Evolutionary conservation across 2,113 vertebrate species (phyloP).

Genomic region (Pseudopodoces humilis): DNA sequence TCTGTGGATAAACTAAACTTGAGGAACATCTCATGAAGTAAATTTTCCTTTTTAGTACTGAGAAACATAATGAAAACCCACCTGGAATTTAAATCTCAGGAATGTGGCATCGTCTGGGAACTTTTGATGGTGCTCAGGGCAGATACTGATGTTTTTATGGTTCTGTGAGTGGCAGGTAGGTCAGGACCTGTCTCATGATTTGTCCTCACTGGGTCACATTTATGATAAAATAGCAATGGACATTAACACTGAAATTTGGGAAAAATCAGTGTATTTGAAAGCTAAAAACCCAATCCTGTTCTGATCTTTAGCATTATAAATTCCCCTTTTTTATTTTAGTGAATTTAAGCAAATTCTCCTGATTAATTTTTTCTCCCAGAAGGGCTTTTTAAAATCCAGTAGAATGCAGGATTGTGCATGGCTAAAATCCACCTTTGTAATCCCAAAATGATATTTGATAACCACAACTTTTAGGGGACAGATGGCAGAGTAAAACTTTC

Average conservation of each 20-base stretch:
- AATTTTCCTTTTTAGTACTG: neutral
- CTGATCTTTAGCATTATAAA: neutral
- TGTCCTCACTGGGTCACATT: neutral
- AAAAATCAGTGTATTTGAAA: neutral
- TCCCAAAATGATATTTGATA: neutral
- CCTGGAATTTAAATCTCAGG: neutral
- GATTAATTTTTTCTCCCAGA: neutral
- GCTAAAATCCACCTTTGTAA: neutral
- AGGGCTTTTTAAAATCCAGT: neutral
- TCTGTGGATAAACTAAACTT: neutral
- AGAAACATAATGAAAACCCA: neutral
- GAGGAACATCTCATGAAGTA: neutral
- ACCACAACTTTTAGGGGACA: neutral
- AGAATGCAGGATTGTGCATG: neutral
- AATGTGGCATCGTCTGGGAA: neutral
- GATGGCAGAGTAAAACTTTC: neutral
- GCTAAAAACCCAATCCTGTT: accelerated
- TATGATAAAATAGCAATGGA: neutral
- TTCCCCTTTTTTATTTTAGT: neutral
- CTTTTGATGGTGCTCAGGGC: neutral
- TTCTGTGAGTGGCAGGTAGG: neutral
- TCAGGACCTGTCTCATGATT: neutral
- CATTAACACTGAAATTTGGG: neutral
- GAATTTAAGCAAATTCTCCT: neutral
- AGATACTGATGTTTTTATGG: neutral